Base-by-base conservation (phyloP, 2,888 invertebrate genomes). In the Polyommatus iphigenia region DNA sequence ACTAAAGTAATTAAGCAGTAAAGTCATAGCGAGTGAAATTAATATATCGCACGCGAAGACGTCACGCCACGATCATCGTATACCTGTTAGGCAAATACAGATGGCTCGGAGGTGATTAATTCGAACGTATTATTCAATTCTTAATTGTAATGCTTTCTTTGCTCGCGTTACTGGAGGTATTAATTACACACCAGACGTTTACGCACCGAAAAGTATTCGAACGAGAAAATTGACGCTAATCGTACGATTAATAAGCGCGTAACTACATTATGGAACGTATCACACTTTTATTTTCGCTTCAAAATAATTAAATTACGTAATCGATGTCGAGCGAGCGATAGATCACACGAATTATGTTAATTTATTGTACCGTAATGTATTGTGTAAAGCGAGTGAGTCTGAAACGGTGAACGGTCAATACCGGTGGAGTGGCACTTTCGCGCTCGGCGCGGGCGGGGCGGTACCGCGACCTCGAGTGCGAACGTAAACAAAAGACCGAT, bases 121-220 rank as follows among this genome's bases (percentile, higher is more conserved):
- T 87, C 82, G 83, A 85, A 88, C 87, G 85, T 86, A 83, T 85
- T 88, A 88, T 88, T 88, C 85, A 84, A 87, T 88, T 89, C 86
- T 88, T 85, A 90, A 87, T 89, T 86, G 85, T 86, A 87, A 88
- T 90, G 89, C 91, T 93, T 93, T 93, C 93, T 87, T 91, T 87
- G 79, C 79, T 76, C 54, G 73, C 77, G 78, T 80, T 77, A 78
- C 76, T 78, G 71, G 77, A 79, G 72, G 76, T 78, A 78, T 78
- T 78, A 77, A 78, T 79, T 79, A 77, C 80, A 78, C 77, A 76
- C 79, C 76, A 77, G 78, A 78, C 76, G 79, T 79, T 80, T 80
- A 80, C 79, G 78, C 78, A 79, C 79, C 67, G 75, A 78, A 78
- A 76, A 67, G 67, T 32, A 29, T 67, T 32, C 32, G 29, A 67